Evolutionary conservation across 2,888 invertebrate species (phyloP), one percentile per base, ranked within the genome.

Genomic region (Cataglyphis livida): DNA sequence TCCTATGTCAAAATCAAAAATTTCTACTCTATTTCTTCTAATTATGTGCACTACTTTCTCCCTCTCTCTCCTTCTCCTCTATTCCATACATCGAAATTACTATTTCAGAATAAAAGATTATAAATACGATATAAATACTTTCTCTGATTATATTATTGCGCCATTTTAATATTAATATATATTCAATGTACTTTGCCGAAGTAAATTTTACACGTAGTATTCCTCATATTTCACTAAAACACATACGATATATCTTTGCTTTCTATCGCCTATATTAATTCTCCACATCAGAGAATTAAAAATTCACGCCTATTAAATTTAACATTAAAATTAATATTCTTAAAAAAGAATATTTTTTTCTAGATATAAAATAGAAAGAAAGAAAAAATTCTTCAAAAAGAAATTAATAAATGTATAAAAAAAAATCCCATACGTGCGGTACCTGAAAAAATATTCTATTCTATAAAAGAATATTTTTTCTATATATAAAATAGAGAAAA

Each of bases 1-100:
- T 68, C 25, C 10, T 38, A 62, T 35, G 78, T 84, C 85, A 82
- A 62, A 10, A 41, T 41, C n/a, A 66, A 68, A 54, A 57, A 41
- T 74, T 64, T 54, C 28, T 38, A n/a, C 21, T 57, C 44, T 44
- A 2, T 64, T 38, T 48, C n/a, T 21, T 44, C 35, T 32, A 21
- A 25, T 48, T 61, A 9, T 59, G 18, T 9, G 9, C 28, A 3
- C 44, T 12, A 41, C 48, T 25, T 18, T 44, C 44, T 4, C 44
- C 4, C 18, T 4, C 44, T 44, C 44, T 44, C 4, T 41, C 21
- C 21, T 21, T 21, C 21, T 21, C 21, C 9, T 64, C 41, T 41
- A n/a, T 28, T 0, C n/a, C 51, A 54, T n/a, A 38, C 21, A 3
- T 38, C 4, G 4, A 48, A 48, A 1, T 64, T 62, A 32, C 28